Evolutionary conservation across 2,797 vertebrate genomes (phyloP).

Genomic region (Enteromius treurensis): DNA sequence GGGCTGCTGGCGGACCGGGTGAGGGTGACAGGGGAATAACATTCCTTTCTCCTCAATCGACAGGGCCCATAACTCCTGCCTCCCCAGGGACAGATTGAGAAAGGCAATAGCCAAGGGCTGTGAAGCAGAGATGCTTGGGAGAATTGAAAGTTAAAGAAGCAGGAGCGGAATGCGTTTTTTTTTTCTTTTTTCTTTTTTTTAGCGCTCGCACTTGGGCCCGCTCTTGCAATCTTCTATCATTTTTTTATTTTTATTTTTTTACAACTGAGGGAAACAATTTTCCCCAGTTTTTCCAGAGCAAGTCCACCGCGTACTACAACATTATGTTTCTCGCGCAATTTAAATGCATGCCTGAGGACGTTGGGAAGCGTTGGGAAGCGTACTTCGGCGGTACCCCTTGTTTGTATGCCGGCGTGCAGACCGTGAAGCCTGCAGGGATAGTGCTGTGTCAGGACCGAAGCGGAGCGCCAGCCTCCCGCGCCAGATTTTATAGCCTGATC

Average conservation of each 20-base stretch:
- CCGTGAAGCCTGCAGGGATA: constrained; percentile 33
- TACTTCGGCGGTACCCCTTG: background rate
- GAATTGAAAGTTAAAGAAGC: constrained; percentile 99
- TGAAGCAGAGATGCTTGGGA: constrained; percentile 96
- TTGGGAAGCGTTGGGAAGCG: background rate
- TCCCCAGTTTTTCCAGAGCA: background rate
- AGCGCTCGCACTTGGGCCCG: background rate
- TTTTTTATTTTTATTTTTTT: constrained; percentile 12
- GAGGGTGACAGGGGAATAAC: constrained; percentile 99
- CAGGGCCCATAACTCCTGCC: constrained; percentile 99
- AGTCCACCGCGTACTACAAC: background rate
- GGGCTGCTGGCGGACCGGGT: constrained; percentile 86
- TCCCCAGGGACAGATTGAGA: constrained; percentile 99
- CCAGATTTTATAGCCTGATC: constrained; percentile 76
- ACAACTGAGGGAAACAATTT: background rate
- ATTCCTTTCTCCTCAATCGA: constrained; percentile 99
- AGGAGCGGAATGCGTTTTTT: constrained; percentile 66
- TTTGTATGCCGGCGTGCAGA: constrained; percentile 12
- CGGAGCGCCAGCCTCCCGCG: constrained; percentile 26
- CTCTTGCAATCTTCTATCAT: constrained; percentile 15
- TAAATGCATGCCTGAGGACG: constrained; percentile 14
- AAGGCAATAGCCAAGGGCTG: constrained; percentile 98
- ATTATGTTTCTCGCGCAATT: background rate
- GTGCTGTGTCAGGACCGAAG: constrained; percentile 55
- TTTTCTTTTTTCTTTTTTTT: constrained; percentile 6